Percentiles rank a stretch among this genome's conserved stretches.
These are phyloP conservation scores for Oreamnos americanus DNA, from an alignment of 2,113 vertebrate species.

Conservation along the genomic window DNA sequence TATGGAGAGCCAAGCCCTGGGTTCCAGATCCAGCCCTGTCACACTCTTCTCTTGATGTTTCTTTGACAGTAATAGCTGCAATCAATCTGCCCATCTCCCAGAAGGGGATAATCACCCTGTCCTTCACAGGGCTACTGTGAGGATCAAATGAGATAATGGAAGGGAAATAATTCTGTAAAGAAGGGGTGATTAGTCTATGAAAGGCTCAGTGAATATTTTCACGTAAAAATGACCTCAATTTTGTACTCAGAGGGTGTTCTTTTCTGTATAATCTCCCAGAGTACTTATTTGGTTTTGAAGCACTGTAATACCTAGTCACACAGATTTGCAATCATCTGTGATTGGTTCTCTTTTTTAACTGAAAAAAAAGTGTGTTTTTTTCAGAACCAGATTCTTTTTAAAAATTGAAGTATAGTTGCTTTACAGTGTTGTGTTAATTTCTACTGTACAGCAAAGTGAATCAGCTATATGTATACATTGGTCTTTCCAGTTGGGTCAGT, in stretches of 20 bases:
- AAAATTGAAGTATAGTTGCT: background rate
- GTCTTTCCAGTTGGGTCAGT: background rate
- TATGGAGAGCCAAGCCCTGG: background rate
- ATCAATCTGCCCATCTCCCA: conserved; percentile 9
- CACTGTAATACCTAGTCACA: background rate
- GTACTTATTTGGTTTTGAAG: background rate
- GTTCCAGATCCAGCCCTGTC: background rate
- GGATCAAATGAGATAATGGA: conserved; percentile 24
- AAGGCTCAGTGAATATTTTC: conserved; percentile 32
- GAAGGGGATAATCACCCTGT: background rate
- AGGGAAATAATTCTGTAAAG: conserved; percentile 36
- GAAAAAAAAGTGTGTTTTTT: background rate
- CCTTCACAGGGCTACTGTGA: background rate
- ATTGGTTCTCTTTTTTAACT: background rate
- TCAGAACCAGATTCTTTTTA: background rate
- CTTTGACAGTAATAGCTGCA: background rate
- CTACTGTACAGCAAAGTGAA: background rate
- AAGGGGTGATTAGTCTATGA: conserved; percentile 9
- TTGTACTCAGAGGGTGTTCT: conserved; percentile 21
- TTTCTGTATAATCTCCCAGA: background rate
- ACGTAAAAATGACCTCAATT: conserved; percentile 22
- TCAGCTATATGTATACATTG: background rate
- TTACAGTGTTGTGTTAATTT: background rate
- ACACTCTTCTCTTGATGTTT: background rate
- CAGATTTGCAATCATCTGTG: background rate